A percentile compares a stretch with the other conserved stretches of the same genome.
Conservation (phyloP, 2,113 vertebrate genomes). For the Vulpes ferrilata region DNA sequence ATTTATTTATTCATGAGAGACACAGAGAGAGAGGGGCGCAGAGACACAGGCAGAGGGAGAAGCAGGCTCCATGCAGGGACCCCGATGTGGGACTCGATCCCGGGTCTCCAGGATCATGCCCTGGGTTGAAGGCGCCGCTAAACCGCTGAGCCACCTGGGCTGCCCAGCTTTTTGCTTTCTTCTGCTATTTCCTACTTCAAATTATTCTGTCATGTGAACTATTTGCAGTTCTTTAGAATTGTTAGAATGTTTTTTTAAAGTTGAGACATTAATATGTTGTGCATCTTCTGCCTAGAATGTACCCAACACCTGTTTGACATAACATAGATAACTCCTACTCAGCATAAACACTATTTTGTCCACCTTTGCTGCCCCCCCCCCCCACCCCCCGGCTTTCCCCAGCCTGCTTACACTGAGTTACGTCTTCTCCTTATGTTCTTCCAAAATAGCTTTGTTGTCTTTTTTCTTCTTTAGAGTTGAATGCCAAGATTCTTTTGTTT, state of each 20-base stretch:
- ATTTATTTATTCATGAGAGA: background rate
- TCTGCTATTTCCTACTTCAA: background rate
- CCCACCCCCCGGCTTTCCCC: background rate
- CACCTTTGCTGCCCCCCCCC: background rate
- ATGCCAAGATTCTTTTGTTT: background rate
- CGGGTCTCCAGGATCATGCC: background rate
- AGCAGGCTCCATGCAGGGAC: background rate
- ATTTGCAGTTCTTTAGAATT: background rate
- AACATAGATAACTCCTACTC: background rate
- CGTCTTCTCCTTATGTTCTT: background rate
- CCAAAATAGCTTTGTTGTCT: background rate
- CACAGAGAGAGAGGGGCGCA: background rate
- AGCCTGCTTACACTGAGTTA: background rate
- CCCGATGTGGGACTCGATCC: background rate
- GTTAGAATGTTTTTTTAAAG: background rate
- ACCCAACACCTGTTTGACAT: background rate
- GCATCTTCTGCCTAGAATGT: background rate
- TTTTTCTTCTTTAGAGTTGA: conserved; percentile 33
- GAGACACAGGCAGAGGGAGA: background rate
- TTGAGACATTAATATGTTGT: background rate
- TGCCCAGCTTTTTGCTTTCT: background rate
- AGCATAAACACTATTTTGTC: background rate
- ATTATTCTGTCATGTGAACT: conserved; percentile 8
- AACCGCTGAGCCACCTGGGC: background rate
- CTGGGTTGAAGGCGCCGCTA: background rate